These are phyloP conservation scores for Onychostruthus taczanowskii DNA, from an alignment of 2,113 vertebrate genomes.

Conservation along the genomic window DNA sequence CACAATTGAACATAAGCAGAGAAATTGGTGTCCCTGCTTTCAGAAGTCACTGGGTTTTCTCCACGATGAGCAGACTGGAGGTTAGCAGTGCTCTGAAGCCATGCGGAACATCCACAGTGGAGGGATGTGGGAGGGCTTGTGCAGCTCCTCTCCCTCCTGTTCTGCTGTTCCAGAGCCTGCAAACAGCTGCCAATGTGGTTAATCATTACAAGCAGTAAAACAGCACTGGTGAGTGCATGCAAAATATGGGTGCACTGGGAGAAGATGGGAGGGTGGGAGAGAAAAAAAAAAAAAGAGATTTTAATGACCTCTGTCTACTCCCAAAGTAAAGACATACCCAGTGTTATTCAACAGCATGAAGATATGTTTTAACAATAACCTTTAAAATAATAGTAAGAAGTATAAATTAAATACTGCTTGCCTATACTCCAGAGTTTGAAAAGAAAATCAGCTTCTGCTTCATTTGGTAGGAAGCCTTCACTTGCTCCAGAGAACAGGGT, in stretches of 20 bases:
- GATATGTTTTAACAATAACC: neutral
- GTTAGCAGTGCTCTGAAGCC: neutral
- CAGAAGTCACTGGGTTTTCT: fast-evolving
- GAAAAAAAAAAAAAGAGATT: neutral
- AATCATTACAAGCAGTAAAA: neutral
- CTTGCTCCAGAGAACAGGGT: neutral
- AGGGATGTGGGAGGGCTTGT: neutral
- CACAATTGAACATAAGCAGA: neutral
- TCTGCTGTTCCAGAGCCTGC: neutral
- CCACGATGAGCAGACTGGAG: neutral
- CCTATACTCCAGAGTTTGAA: neutral
- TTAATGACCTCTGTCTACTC: neutral
- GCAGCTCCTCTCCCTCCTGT: neutral
- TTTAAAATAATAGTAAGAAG: neutral
- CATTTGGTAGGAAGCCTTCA: neutral
- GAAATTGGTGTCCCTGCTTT: neutral
- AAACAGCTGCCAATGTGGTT: neutral
- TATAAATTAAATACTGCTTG: neutral
- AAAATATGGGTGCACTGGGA: neutral
- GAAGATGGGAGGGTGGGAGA: neutral
- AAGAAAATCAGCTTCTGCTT: neutral
- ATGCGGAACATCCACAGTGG: neutral
- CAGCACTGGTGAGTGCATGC: neutral
- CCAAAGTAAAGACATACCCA: neutral
- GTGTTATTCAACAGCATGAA: neutral